phyloP scores from a whole-genome alignment of 2,888 invertebrate genomes.

The Meliscaeva auricollis region DNA sequence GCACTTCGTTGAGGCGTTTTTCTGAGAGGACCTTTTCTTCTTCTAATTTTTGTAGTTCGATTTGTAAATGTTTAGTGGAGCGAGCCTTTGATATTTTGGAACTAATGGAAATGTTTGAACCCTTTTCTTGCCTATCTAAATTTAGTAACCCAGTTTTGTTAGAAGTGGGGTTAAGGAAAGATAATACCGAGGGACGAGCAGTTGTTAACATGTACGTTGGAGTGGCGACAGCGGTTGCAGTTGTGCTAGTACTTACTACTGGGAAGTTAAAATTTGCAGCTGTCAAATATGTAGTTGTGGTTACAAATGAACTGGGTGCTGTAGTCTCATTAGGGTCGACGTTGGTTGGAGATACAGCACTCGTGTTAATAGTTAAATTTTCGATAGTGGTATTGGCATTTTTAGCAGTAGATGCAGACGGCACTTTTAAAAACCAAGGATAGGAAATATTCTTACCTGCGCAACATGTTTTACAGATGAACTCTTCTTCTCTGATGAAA shows the following conservation, averaged over 20 bases:
- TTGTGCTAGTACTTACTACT: conserved; percentile 1
- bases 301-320: conserved; percentile 2
- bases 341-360: conserved; percentile 2
- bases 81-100: conserved; percentile 5
- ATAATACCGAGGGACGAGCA: conserved; percentile 1
- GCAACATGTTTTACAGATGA: conserved; percentile 24
- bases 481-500: conserved; percentile 8
- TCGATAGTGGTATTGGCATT: conserved; percentile 12
- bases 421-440: conserved; percentile 6
- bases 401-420: conserved; percentile 6
- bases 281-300: conserved; percentile 12
- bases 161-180: not conserved
- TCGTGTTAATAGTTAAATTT: not conserved
- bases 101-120: not conserved
- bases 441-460: conserved; percentile 25
- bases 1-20: conserved; percentile 5
- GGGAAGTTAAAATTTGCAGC: conserved; percentile 2
- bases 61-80: conserved; percentile 8
- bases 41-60: conserved; percentile 4
- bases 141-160: not conserved
- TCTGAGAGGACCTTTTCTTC: not conserved
- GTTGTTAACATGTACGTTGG: conserved; percentile 1
- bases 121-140: not conserved
- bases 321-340: not conserved
- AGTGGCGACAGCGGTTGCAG: not conserved